A percentile compares a stretch with the other conserved stretches of the same genome.
phyloP scores from a whole-genome alignment of 2,888 invertebrate species.

The Chloromyia formosa region DNA sequence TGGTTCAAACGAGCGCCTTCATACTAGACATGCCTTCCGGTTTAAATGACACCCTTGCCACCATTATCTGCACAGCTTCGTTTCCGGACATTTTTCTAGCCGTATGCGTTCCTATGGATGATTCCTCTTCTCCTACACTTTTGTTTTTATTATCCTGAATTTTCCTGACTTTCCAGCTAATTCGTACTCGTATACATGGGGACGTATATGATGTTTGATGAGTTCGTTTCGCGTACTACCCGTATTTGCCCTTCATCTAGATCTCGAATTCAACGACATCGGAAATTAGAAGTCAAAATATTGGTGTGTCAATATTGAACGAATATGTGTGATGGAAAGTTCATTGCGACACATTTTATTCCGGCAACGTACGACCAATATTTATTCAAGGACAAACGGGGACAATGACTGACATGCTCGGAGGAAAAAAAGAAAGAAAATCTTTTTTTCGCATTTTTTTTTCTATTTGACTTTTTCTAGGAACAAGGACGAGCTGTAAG shows the following conservation, averaged over 20 bases:
- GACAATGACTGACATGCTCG: background rate
- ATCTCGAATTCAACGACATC: background rate
- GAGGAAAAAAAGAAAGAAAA: too few relatives aligned
- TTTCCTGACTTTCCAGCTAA: background rate
- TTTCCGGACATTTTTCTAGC: background rate
- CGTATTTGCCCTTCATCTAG: background rate
- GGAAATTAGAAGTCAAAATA: conserved; percentile 48
- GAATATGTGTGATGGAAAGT: conserved; percentile 21
- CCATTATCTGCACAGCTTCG: too few relatives aligned
- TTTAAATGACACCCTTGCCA: background rate
- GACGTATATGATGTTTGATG: background rate
- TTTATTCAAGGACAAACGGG: conserved; percentile 13
- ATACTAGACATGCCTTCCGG: background rate
- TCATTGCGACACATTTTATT: conserved; percentile 38
- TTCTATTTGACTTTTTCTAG: background rate
- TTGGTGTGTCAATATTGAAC: conserved; percentile 45
- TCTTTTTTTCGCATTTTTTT: too few relatives aligned
- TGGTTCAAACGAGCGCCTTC: conserved; percentile 8
- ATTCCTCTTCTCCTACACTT: background rate
- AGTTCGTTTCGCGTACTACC: too few relatives aligned
- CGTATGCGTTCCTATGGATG: too few relatives aligned
- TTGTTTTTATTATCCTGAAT: background rate
- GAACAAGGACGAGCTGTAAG: background rate
- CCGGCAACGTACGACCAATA: conserved; percentile 33
- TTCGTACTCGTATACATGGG: background rate